Evolutionary conservation across 2,113 vertebrate species (phyloP).

Genomic region (Tetrax tetrax): DNA sequence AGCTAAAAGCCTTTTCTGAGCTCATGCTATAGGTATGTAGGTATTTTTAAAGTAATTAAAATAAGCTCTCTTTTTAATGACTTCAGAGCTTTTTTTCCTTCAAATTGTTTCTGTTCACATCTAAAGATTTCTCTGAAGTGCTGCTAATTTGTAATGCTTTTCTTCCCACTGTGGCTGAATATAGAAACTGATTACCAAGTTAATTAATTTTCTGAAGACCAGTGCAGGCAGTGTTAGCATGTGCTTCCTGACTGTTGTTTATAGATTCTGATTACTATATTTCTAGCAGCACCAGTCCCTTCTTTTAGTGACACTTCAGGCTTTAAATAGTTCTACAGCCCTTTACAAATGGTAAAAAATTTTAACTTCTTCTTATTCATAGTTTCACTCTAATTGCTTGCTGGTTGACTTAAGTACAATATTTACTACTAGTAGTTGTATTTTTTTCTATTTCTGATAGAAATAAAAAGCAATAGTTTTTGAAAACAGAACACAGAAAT

Average conservation of each 20-base stretch:
- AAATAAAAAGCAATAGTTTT: not conserved
- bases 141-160: slow-evolving; percentile 38
- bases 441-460: not conserved
- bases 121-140: slow-evolving; percentile 51
- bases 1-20: not conserved
- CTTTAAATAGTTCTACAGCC: slow-evolving; percentile 27
- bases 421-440: not conserved
- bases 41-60: slow-evolving; percentile 53
- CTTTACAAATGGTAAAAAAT: not conserved
- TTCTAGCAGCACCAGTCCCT: slow-evolving; percentile 10
- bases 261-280: slow-evolving; percentile 48
- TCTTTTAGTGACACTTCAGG: slow-evolving; percentile 20
- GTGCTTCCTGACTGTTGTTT: slow-evolving; percentile 56
- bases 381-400: not conserved
- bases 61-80: slow-evolving; percentile 28
- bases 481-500: not conserved
- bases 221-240: slow-evolving; percentile 38
- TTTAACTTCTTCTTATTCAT: not conserved
- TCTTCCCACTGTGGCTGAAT: slow-evolving; percentile 39
- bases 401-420: not conserved
- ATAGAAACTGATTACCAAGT: slow-evolving; percentile 62
- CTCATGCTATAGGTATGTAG: not conserved
- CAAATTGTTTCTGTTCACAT: slow-evolving; percentile 39
- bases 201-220: slow-evolving; percentile 56
- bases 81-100: slow-evolving; percentile 25